These are phyloP conservation scores for Torymus texanus DNA, from an alignment of 2,888 invertebrate genomes.

Conservation along the genomic window DNA sequence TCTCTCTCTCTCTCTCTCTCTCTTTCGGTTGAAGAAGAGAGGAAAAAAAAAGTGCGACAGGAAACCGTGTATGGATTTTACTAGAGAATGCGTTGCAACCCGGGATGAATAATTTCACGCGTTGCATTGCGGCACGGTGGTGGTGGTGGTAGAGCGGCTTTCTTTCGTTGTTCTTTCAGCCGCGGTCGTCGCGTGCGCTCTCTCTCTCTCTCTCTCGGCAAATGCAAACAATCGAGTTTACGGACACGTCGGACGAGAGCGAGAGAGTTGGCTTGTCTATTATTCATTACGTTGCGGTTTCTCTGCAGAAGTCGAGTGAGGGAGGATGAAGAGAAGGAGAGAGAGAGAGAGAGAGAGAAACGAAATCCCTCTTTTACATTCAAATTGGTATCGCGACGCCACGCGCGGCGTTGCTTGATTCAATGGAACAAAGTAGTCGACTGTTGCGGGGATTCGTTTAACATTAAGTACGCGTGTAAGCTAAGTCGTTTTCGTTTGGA, in stretches of 20 bases:
- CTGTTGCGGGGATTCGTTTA: no score
- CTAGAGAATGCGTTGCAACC: constrained; percentile 3
- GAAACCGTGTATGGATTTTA: constrained; percentile 33
- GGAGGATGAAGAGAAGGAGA: no score
- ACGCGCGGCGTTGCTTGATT: not conserved
- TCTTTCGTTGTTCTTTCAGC: constrained; percentile 5
- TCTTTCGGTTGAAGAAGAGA: not conserved
- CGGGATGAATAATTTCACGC: constrained; percentile 42
- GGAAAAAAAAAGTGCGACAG: not conserved
- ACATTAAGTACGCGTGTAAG: no score
- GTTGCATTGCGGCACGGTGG: not conserved
- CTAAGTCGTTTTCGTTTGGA: no score
- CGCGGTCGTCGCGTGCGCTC: not conserved
- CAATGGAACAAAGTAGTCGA: no score
- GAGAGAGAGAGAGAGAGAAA: not conserved
- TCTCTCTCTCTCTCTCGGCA: not conserved
- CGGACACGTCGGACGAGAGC: not conserved
- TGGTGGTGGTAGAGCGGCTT: not conserved
- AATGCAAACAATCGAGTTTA: constrained; percentile 46
- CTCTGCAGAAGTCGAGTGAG: not conserved
- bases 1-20: constrained; percentile 1
- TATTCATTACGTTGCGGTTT: constrained; percentile 27
- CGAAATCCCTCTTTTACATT: constrained; percentile 38
- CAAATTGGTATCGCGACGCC: constrained; percentile 29
- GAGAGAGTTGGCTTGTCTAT: constrained; percentile 20